These are phyloP conservation scores for Propsilocerus akamusi DNA, from an alignment of 1,140 invertebrate species.

Conservation along the genomic window DNA sequence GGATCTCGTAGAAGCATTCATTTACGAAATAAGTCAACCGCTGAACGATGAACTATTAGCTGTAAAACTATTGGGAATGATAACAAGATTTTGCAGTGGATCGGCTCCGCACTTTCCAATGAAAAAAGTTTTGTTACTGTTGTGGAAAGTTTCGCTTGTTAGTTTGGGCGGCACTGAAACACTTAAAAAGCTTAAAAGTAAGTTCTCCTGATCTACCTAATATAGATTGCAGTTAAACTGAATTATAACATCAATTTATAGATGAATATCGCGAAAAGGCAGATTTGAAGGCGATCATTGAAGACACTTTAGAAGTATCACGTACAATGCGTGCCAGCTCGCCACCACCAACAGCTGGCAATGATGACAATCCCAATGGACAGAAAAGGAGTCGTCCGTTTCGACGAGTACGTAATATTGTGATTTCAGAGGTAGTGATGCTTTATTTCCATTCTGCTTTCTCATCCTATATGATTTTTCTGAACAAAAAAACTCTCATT, in stretches of 20 bases:
- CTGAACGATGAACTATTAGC: conserved; percentile 66
- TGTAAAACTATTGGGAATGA: conserved; percentile 82
- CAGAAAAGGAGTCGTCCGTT: conserved; percentile 28
- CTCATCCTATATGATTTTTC: too few relatives aligned
- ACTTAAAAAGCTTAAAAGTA: conserved; percentile 51
- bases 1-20: conserved; percentile 52
- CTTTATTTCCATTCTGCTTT: conserved; percentile 6
- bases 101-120: conserved; percentile 91
- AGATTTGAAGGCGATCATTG: conserved; percentile 53
- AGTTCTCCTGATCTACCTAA: conserved; percentile 5
- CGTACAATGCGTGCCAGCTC: conserved; percentile 86
- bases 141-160: conserved; percentile 89
- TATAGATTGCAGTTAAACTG: not conserved
- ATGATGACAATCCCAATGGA: conserved; percentile 66
- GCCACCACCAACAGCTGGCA: conserved; percentile 80
- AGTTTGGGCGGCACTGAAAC: conserved; percentile 76
- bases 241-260: conserved; percentile 6
- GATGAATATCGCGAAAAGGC: conserved; percentile 46
- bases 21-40: conserved; percentile 55
- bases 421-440: conserved; percentile 11
- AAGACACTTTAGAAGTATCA: conserved; percentile 88
- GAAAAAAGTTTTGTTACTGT: conserved; percentile 87
- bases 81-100: conserved; percentile 86
- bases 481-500: too few relatives aligned
- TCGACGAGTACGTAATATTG: conserved; percentile 29